Conservation (phyloP, 2,797 vertebrate species). For the Lepidocolaptes lacrymiger region DNA sequence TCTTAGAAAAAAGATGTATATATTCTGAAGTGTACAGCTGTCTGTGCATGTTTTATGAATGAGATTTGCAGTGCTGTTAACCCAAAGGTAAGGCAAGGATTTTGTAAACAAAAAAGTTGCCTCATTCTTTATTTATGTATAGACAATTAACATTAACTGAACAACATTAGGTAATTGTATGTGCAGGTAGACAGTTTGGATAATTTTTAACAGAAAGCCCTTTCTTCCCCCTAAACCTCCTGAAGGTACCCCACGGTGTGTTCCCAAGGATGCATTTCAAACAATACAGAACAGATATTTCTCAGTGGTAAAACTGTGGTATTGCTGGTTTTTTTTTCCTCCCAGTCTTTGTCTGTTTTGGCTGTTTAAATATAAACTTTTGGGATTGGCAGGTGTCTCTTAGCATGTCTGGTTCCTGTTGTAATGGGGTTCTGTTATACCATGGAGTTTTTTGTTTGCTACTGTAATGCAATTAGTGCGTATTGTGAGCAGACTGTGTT, state of each 20-base stretch:
- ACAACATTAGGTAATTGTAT: not conserved
- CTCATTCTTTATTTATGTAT: not conserved
- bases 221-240: fast-evolving
- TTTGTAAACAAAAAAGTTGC: not conserved
- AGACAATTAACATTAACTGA: not conserved
- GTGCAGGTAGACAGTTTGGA: not conserved
- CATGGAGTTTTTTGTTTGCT: not conserved
- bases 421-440: not conserved
- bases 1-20: not conserved
- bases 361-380: not conserved
- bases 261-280: not conserved
- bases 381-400: not conserved
- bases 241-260: not conserved
- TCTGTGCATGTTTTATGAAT: not conserved
- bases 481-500: not conserved
- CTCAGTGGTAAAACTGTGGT: not conserved
- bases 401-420: not conserved
- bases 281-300: not conserved
- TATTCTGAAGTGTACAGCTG: not conserved
- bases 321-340: fast-evolving
- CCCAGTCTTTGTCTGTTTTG: not conserved
- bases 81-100: not conserved
- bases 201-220: not conserved
- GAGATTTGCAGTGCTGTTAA: not conserved
- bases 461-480: fast-evolving